phyloP scores from a whole-genome alignment of 2,797 vertebrate genomes.

The Gymnoscopelus microlampas region DNA sequence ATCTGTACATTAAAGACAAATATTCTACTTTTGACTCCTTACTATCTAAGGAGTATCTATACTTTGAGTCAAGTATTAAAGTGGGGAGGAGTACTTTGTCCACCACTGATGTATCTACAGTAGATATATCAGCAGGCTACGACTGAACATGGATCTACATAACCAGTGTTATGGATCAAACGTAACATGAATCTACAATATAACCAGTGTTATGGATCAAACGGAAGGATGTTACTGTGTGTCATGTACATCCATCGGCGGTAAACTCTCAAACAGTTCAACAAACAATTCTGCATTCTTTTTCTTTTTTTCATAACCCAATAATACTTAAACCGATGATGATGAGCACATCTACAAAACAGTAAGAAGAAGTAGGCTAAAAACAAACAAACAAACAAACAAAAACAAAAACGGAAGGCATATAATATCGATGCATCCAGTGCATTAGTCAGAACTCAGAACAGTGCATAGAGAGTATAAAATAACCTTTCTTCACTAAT shows the following conservation, averaged over 20 bases:
- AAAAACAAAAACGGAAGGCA: constrained; percentile 27
- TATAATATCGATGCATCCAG: constrained; percentile 70
- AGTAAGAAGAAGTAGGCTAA: too few species aligned
- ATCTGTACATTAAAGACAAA: too few species aligned
- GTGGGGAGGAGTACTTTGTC: too few species aligned
- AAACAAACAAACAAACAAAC: constrained; percentile 10
- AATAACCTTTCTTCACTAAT: constrained; percentile 33
- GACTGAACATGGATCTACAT: constrained; percentile 20
- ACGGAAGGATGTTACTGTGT: neutral
- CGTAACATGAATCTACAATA: neutral
- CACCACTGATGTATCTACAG: too few species aligned
- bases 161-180: neutral
- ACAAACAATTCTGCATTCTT: neutral
- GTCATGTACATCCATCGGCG: neutral
- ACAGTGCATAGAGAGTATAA: constrained; percentile 54
- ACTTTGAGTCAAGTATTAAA: too few species aligned
- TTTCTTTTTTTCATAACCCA: constrained; percentile 22
- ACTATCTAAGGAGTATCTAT: too few species aligned
- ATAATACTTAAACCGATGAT: constrained; percentile 13
- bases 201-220: constrained; percentile 1
- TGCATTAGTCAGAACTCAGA: constrained; percentile 60
- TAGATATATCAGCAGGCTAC: constrained; percentile 51
- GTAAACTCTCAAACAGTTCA: too few species aligned
- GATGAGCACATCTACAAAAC: constrained; percentile 2
- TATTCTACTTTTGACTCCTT: too few species aligned